Conservation (phyloP, 2,888 invertebrate species). For the Galerucella pusilla region DNA sequence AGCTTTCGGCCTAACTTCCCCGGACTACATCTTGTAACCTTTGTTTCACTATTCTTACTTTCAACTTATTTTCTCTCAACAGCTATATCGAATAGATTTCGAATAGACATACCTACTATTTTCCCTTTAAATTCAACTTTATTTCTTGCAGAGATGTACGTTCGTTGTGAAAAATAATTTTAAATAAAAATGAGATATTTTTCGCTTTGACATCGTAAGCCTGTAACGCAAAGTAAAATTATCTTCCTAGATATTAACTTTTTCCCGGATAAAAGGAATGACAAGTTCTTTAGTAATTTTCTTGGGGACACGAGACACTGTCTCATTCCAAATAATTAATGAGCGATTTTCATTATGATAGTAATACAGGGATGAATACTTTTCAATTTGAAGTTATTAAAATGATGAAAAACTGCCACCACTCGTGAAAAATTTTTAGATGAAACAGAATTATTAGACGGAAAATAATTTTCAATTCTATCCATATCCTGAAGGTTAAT, state of each 20-base stretch:
- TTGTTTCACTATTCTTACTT: no score
- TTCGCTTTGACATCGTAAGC: slow-evolving; percentile 11
- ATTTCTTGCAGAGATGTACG: background rate
- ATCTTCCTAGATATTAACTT: slow-evolving; percentile 8
- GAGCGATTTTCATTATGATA: background rate
- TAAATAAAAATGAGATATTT: slow-evolving; percentile 4
- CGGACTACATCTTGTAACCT: no score
- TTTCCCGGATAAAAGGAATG: slow-evolving; percentile 10
- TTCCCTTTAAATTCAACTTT: background rate
- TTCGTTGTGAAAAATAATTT: background rate
- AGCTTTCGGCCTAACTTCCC: no score
- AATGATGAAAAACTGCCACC: background rate
- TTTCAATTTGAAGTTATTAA: background rate
- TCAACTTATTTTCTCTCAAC: no score
- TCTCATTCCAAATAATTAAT: background rate
- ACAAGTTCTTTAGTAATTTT: slow-evolving; percentile 10
- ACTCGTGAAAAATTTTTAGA: background rate
- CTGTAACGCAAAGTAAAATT: background rate
- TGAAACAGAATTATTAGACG: background rate
- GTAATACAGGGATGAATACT: background rate
- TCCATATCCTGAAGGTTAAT: no score
- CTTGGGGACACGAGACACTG: background rate
- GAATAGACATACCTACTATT: background rate
- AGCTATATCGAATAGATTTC: no score
- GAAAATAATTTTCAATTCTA: background rate